Percentiles rank a stretch among this genome's conserved stretches.
Conservation (phyloP, 2,797 vertebrate genomes). For the Enteromius paludinosus region DNA sequence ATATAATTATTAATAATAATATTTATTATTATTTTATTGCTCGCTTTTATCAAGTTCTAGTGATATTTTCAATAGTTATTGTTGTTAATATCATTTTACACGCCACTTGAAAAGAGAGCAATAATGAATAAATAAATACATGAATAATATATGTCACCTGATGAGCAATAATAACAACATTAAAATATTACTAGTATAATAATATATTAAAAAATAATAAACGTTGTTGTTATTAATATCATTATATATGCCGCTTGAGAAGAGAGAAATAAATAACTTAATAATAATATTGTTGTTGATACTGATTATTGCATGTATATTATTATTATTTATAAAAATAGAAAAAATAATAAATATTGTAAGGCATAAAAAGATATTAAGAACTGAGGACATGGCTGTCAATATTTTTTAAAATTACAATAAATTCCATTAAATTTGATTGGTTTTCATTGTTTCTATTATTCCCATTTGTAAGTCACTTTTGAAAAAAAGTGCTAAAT, state of each 20-base stretch:
- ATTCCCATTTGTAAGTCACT: no score
- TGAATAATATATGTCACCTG: no score
- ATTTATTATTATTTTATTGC: no score
- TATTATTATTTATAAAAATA: not conserved
- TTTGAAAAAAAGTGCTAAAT: not conserved
- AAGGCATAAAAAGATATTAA: not conserved
- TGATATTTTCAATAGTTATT: not conserved
- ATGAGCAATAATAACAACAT: no score
- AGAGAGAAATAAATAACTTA: not conserved
- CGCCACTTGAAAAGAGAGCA: no score
- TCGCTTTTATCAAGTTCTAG: no score
- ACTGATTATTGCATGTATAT: not conserved
- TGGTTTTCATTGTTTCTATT: no score
- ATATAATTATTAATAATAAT: no score
- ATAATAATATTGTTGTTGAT: no score
- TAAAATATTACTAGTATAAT: not conserved
- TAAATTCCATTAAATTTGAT: no score
- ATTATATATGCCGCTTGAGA: not conserved
- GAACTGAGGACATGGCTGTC: not conserved
- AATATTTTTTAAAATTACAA: not conserved
- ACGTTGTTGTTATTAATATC: not conserved
- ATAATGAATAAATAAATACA: no score
- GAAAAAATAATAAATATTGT: not conserved
- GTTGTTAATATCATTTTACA: no score
- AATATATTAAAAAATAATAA: not conserved